Evolutionary conservation across 2,113 vertebrate species (phyloP).

Genomic region (Coptodon rendalli): DNA sequence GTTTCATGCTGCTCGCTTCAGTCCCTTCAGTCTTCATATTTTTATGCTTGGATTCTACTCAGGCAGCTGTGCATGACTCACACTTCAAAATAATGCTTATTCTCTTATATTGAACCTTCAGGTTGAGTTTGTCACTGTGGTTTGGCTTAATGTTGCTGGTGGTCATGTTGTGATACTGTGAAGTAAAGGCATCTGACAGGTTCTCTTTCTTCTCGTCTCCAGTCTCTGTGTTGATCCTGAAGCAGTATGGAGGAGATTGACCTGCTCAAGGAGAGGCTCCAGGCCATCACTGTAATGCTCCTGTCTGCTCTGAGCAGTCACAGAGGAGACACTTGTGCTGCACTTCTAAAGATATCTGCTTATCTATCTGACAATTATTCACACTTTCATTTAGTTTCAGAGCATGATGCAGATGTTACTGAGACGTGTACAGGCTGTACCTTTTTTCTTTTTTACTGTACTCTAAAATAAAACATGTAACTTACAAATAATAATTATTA

Average conservation of each 20-base stretch:
- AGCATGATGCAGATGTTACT: background rate
- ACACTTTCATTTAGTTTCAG: rapidly evolving
- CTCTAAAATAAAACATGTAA: background rate
- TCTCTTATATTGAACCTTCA: rapidly evolving
- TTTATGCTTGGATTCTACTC: background rate
- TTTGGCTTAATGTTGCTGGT: rapidly evolving
- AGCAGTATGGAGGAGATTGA: slow-evolving; percentile 39
- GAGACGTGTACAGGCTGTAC: background rate
- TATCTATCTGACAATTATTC: background rate
- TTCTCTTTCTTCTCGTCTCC: background rate
- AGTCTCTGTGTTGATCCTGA: background rate
- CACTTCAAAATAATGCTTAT: rapidly evolving
- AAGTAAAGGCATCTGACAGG: background rate
- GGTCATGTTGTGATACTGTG: background rate
- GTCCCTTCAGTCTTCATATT: background rate
- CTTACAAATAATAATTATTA: background rate
- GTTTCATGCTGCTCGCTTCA: background rate
- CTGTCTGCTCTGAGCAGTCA: background rate
- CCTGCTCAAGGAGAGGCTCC: slow-evolving; percentile 38
- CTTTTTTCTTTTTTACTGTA: background rate
- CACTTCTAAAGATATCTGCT: background rate
- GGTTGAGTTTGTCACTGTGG: background rate
- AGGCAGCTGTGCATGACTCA: background rate
- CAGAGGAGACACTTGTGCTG: background rate
- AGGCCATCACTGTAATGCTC: slow-evolving; percentile 46